Evolutionary conservation across 2,113 vertebrate species (phyloP).

Genomic region (Rhinolophus ferrumequinum): DNA sequence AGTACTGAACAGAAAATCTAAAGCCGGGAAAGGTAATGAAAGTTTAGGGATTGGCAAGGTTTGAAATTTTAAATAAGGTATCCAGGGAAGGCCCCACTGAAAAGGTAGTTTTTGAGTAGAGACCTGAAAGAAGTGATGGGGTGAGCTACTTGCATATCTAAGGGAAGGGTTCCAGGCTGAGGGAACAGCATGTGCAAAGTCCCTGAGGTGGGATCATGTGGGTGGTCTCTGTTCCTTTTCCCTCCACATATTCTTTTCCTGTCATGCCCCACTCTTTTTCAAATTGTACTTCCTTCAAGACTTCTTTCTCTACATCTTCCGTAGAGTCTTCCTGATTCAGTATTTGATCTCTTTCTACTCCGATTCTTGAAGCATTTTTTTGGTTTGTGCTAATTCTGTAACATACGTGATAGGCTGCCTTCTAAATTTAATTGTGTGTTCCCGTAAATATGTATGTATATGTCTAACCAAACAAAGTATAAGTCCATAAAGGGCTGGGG

Average conservation of each 20-base stretch:
- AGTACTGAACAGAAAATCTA: background rate
- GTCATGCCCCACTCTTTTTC: background rate
- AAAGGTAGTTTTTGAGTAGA: background rate
- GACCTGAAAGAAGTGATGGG: background rate
- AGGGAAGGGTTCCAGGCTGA: background rate
- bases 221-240: background rate
- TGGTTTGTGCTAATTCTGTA: background rate
- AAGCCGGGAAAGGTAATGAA: background rate
- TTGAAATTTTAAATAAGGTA: background rate
- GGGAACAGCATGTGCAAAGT: background rate
- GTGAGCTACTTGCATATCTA: fast-evolving
- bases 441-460: background rate
- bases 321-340: background rate
- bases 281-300: background rate
- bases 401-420: background rate
- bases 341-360: background rate
- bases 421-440: background rate
- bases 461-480: background rate
- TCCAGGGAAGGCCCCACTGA: background rate
- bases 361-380: background rate
- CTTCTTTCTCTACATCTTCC: background rate
- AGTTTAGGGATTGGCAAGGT: background rate
- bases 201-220: background rate
- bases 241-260: background rate
- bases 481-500: background rate